phyloP scores from a whole-genome alignment of 2,113 vertebrate species.

The Struthio camelus region DNA sequence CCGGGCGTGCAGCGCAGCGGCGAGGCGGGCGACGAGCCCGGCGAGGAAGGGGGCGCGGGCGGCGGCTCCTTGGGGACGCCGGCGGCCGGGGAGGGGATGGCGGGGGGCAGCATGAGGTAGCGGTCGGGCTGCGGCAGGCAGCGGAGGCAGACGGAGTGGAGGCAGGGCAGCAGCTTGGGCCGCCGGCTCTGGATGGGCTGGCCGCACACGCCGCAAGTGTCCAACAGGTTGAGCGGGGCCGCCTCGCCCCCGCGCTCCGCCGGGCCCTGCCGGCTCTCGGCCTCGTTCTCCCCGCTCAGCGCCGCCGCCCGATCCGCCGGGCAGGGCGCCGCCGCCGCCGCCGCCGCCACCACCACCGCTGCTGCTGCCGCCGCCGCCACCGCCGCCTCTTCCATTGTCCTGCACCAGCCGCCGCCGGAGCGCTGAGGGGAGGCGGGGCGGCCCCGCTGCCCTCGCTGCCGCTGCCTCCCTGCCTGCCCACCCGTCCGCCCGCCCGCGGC shows the following conservation, averaged over 20 bases:
- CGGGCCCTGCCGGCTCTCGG: slow-evolving; percentile 88
- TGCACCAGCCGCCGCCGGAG: background rate
- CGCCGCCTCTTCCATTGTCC: slow-evolving; percentile 63
- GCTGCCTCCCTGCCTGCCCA: no score
- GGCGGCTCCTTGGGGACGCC: slow-evolving; percentile 19
- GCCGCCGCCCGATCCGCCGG: slow-evolving; percentile 43
- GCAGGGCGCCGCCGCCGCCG: slow-evolving; percentile 12
- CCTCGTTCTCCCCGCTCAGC: slow-evolving; percentile 90
- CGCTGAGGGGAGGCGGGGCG: background rate
- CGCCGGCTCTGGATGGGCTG: slow-evolving; percentile 92
- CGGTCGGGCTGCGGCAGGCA: slow-evolving; percentile 88
- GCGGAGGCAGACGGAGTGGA: slow-evolving; percentile 93
- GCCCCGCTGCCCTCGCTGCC: slow-evolving; percentile 42
- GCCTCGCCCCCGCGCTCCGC: slow-evolving; percentile 78
- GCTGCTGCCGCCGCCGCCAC: background rate
- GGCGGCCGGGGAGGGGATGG: slow-evolving; percentile 38
- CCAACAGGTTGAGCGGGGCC: slow-evolving; percentile 89
- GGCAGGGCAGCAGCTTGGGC: slow-evolving; percentile 92
- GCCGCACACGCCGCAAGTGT: slow-evolving; percentile 92
- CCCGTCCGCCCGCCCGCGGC: background rate
- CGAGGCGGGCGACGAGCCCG: slow-evolving; percentile 62
- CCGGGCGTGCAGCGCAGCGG: slow-evolving; percentile 73
- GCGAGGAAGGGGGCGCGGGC: background rate
- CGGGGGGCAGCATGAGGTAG: slow-evolving; percentile 79
- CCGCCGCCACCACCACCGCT: background rate